Conservation (phyloP, 2,113 vertebrate species). For the Carassius carassius region DNA sequence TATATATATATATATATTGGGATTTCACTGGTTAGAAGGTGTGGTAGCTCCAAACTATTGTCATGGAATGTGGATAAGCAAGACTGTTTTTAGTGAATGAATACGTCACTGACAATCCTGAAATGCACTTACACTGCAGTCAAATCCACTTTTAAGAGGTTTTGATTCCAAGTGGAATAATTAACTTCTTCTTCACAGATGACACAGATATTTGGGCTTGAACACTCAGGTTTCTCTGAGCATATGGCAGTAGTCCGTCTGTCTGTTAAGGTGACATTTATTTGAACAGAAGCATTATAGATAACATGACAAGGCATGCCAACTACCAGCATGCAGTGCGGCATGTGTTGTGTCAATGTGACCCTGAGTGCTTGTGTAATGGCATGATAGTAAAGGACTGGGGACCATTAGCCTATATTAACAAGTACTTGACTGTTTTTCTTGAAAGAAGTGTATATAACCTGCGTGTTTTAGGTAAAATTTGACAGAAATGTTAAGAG, state of each 20-base stretch:
- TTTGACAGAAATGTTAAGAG: too few species aligned
- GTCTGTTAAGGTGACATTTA: not conserved
- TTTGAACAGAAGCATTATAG: not conserved
- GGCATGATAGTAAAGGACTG: not conserved
- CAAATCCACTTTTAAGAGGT: not conserved
- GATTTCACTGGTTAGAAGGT: not conserved
- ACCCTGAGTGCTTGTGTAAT: not conserved
- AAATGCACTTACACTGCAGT: not conserved
- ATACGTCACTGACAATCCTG: not conserved
- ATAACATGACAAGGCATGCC: not conserved
- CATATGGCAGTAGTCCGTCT: not conserved
- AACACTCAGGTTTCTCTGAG: not conserved
- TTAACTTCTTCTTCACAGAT: not conserved
- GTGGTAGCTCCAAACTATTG: not conserved
- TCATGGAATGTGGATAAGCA: not conserved
- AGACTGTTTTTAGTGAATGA: not conserved
- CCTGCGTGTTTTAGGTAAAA: too few species aligned
- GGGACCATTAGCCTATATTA: not conserved
- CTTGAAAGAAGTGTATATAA: not conserved
- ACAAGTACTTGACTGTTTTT: not conserved
- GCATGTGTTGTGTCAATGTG: not conserved
- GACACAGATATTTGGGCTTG: not conserved
- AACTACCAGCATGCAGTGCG: slow-evolving; percentile 12
- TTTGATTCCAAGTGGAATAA: not conserved
- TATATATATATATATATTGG: not conserved